A percentile compares a stretch with the other conserved stretches of the same genome.
Evolutionary conservation across 2,113 vertebrate genomes (phyloP).

Genomic region (Gallinago paraguaiae): DNA sequence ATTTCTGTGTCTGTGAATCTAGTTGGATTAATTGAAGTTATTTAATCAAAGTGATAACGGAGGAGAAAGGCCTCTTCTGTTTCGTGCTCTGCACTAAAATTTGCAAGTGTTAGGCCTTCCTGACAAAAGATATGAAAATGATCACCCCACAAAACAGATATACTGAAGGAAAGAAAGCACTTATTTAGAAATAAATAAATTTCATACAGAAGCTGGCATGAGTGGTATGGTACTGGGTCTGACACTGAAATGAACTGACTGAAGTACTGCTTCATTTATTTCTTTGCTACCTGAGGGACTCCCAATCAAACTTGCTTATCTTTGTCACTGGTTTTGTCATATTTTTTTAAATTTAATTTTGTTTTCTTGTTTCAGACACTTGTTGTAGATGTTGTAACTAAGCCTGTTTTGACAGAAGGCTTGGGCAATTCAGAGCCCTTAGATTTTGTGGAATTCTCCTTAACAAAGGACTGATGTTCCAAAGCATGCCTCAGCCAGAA

Average conservation of each 20-base stretch:
- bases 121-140: background rate
- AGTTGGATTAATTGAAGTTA: background rate
- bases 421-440: background rate
- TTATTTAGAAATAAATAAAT: background rate
- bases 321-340: background rate
- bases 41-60: background rate
- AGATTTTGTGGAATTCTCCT: background rate
- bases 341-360: background rate
- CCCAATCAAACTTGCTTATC: background rate
- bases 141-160: background rate
- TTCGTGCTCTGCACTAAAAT: background rate
- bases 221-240: background rate
- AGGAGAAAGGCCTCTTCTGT: background rate
- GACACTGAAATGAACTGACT: background rate
- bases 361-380: background rate
- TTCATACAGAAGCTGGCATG: background rate
- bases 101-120: background rate
- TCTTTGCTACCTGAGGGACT: background rate
- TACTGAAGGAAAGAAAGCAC: background rate
- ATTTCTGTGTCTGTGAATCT: background rate
- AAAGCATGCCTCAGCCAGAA: background rate
- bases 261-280: background rate
- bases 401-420: background rate
- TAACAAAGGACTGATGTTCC: fast-evolving
- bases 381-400: background rate